phyloP scores from a whole-genome alignment of 2,888 invertebrate species.

The Acrocyrtus sp. region DNA sequence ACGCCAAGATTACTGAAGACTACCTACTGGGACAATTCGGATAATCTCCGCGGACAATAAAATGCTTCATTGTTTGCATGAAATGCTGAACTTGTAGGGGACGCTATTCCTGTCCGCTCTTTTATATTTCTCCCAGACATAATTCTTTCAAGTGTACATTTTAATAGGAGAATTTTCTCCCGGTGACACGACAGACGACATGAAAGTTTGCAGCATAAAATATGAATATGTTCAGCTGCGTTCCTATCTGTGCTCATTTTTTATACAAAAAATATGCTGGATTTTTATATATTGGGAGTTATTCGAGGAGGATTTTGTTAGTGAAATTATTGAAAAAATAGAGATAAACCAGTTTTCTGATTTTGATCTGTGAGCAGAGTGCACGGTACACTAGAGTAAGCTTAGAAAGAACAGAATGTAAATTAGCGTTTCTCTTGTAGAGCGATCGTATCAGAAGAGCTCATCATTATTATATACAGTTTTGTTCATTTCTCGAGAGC shows the following conservation, averaged over 20 bases:
- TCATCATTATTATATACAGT: background rate
- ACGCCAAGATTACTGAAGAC: no score
- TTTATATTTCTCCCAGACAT: background rate
- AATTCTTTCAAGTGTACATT: constrained; percentile 8
- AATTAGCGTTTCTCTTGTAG: constrained; percentile 17
- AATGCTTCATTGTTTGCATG: constrained; percentile 6
- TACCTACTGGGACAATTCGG: no score
- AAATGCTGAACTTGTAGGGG: no score
- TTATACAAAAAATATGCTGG: background rate
- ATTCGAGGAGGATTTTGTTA: background rate
- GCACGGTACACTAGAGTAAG: constrained; percentile 14
- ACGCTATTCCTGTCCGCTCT: no score
- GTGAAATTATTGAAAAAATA: background rate
- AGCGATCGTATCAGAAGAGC: background rate
- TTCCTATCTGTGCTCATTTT: background rate
- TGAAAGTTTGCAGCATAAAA: no score
- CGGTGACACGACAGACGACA: background rate
- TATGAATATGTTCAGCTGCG: no score
- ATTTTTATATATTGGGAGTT: background rate
- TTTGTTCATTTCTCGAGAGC: no score
- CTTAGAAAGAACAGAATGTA: constrained; percentile 6
- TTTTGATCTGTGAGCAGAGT: constrained; percentile 13
- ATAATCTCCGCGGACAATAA: background rate
- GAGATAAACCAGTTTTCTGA: constrained; percentile 25
- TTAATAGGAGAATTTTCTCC: background rate